These are phyloP conservation scores for Nyctereutes procyonoides DNA, from an alignment of 2,113 vertebrate species.

Conservation along the genomic window DNA sequence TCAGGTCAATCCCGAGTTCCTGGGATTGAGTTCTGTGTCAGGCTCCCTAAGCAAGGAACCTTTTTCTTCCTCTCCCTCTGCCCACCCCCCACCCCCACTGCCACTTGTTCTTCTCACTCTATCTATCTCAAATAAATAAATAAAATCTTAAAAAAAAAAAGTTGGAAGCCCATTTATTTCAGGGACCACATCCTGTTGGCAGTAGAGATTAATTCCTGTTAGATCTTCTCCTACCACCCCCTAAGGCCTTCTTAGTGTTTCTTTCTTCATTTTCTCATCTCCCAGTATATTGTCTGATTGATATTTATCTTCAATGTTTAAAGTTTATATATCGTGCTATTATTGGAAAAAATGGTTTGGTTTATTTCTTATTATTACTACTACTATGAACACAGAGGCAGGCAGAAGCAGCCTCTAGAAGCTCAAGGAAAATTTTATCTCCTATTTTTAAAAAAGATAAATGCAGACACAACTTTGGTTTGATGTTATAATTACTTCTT, in stretches of 20 bases:
- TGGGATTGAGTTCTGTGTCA: too few species aligned
- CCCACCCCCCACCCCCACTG: too few species aligned
- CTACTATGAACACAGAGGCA: not conserved
- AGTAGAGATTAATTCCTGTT: not conserved
- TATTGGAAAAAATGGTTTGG: not conserved
- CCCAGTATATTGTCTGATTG: not conserved
- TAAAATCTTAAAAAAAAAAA: not conserved
- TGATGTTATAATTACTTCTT: conserved; percentile 70
- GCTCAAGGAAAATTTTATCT: conserved; percentile 16
- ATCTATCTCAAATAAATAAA: too few species aligned
- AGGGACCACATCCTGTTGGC: not conserved
- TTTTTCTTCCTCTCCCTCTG: too few species aligned
- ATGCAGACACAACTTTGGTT: conserved; percentile 27
- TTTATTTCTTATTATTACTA: not conserved
- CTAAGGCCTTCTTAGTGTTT: not conserved
- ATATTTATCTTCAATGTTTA: not conserved
- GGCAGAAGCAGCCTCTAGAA: not conserved
- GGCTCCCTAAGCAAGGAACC: too few species aligned
- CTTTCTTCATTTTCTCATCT: not conserved
- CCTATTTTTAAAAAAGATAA: conserved; percentile 48
- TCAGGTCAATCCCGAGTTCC: too few species aligned
- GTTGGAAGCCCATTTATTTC: conserved; percentile 10
- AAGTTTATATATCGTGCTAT: not conserved
- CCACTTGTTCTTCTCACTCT: too few species aligned
- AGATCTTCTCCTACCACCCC: not conserved